Percentiles rank a stretch among this genome's conserved stretches.
These are phyloP conservation scores for Astropecten irregularis DNA, from an alignment of 53 echinoderm and acorn worm genomes.

Conservation along the genomic window DNA sequence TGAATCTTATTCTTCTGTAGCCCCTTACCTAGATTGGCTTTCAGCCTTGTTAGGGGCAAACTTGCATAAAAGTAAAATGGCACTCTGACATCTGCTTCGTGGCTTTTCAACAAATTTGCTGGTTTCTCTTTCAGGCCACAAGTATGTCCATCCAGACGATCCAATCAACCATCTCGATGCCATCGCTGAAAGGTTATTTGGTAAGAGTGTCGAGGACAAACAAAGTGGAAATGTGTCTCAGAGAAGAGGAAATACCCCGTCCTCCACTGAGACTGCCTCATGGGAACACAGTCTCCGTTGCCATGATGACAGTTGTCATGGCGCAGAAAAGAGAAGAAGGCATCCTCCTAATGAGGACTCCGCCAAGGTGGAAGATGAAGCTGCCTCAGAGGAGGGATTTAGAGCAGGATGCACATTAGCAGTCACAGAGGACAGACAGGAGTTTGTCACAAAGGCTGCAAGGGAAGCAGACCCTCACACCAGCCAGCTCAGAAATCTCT, in stretches of 20 bases:
- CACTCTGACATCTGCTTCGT: too few relatives aligned
- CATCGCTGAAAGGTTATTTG: constrained; percentile 38
- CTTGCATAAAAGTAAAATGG: too few relatives aligned
- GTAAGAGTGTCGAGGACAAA: not conserved
- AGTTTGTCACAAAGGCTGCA: not conserved
- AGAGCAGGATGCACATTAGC: not conserved
- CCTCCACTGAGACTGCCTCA: not conserved
- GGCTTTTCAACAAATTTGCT: too few relatives aligned
- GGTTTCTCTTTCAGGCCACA: not conserved
- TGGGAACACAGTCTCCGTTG: constrained; percentile 19
- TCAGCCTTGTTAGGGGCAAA: too few relatives aligned
- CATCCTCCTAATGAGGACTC: not conserved
- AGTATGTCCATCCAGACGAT: constrained; percentile 55
- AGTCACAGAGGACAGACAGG: not conserved
- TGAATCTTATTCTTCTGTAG: too few relatives aligned
- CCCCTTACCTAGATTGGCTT: too few relatives aligned
- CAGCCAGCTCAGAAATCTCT: not conserved
- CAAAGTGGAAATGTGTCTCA: constrained; percentile 16
- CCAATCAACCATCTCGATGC: constrained; percentile 64
- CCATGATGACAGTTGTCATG: not conserved
- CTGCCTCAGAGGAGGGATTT: constrained; percentile 9
- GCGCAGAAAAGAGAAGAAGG: not conserved
- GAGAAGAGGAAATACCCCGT: constrained; percentile 12
- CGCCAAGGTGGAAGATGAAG: not conserved
- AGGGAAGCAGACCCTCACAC: not conserved